A percentile compares a stretch with the other conserved stretches of the same genome.
Conservation (phyloP, 2,888 invertebrate genomes). For the Drosophila eohydei region DNA sequence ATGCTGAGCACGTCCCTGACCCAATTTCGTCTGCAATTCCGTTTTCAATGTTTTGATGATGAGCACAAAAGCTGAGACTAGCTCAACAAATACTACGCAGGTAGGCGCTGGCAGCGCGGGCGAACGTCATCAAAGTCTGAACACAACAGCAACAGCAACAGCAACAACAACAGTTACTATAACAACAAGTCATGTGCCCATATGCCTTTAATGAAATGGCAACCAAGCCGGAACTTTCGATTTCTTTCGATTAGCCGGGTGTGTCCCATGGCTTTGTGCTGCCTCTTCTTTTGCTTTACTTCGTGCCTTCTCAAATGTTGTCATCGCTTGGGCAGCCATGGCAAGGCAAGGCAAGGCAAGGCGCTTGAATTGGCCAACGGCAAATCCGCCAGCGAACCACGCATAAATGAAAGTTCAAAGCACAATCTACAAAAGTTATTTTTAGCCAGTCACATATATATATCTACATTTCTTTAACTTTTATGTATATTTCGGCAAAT, state of each 20-base stretch:
- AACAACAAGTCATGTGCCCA: slow-evolving; percentile 39
- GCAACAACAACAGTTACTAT: slow-evolving; percentile 10
- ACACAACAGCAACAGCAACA: slow-evolving; percentile 17
- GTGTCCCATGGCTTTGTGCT: slow-evolving; percentile 44
- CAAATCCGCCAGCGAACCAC: slow-evolving; percentile 36
- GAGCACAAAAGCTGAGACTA: slow-evolving; percentile 27
- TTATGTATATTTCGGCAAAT: slow-evolving; percentile 16
- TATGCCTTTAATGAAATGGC: slow-evolving; percentile 68
- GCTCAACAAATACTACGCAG: slow-evolving; percentile 35
- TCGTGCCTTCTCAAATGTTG: slow-evolving; percentile 53
- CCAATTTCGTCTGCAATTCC: slow-evolving; percentile 58
- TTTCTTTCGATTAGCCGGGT: slow-evolving; percentile 72
- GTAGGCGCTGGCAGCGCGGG: slow-evolving; percentile 43
- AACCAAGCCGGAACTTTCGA: slow-evolving; percentile 76
- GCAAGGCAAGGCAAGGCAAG: slow-evolving; percentile 30
- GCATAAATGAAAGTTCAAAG: slow-evolving; percentile 57
- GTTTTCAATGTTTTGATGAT: slow-evolving; percentile 38
- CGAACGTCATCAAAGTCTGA: slow-evolving; percentile 50
- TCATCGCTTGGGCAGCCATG: slow-evolving; percentile 67
- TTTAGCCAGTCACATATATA: slow-evolving; percentile 17
- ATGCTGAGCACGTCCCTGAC: slow-evolving; percentile 79
- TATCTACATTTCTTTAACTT: background rate
- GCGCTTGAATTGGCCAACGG: slow-evolving; percentile 35
- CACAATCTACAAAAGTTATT: slow-evolving; percentile 32
- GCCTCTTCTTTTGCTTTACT: background rate